Base-by-base conservation (phyloP, 2,888 invertebrate species). In the Drosophila nigricruria region DNA sequence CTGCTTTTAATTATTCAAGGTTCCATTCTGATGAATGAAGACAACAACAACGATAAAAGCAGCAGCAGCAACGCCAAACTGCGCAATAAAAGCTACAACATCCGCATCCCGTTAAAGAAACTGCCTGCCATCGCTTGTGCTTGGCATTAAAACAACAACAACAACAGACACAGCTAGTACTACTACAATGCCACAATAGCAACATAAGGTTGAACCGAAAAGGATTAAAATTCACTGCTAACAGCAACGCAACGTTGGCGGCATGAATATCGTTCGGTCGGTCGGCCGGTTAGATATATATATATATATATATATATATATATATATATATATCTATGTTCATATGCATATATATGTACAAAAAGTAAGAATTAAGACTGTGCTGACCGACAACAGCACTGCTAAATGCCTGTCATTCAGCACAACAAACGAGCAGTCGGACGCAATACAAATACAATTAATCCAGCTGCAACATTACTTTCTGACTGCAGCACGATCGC, bases 1-100 rank as follows among this genome's bases (percentile, higher is more conserved):
- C 91, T 89, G 89, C 85, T 90, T 85, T 92, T 92, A 92, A 92
- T 92, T 92, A 92, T 92, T 92, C 92, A 92, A 91, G 91, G 91
- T 92, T 92, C 91, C 89, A 90, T 90, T 90, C 90, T 92, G 91
- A 92, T 92, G 91, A 91, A 92, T 92, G 91, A 83, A 87, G 85
- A 89, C 90, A 90, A 87, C 89, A 88, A 77, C 79, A 82, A 47
- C 45, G 25, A 47, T 27, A 88, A 79, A 83, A 66, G 59, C 61
- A 70, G 61, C 66, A 70, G 57, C 73, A 43, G 74, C 40, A 83
- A 65, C 76, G 76, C 72, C 81, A 81, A 81, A 85, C 86, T 66
- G 82, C 70, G 77, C 77, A 76, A 86, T 78, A 82, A 82, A 73
- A 79, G 75, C 84, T 71, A 80, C 80, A 79, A 63, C 73, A 67